These are phyloP conservation scores for Stigmatopora argus DNA, from an alignment of 2,113 vertebrate genomes.

Conservation along the genomic window DNA sequence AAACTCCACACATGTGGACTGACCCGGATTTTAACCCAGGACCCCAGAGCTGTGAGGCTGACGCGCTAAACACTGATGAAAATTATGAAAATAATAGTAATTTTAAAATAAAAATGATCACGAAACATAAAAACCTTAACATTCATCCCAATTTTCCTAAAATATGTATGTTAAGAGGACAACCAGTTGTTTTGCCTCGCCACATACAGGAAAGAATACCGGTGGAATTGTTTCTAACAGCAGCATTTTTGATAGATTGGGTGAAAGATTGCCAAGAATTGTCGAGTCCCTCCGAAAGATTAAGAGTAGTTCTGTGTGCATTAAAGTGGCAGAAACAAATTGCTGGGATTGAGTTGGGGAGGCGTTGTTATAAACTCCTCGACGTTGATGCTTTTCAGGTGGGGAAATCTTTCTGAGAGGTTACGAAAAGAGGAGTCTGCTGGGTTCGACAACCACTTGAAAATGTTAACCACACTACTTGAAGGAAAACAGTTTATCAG, in stretches of 20 bases:
- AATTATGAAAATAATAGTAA: too few relatives aligned
- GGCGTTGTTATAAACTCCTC: constrained; percentile 49
- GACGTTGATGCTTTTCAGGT: constrained; percentile 45
- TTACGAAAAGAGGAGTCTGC: constrained; percentile 20
- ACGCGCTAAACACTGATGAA: too few relatives aligned
- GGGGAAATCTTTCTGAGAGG: constrained; percentile 21
- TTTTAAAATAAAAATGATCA: too few relatives aligned
- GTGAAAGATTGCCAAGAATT: constrained; percentile 43
- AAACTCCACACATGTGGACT: too few relatives aligned
- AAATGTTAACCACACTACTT: constrained; percentile 13
- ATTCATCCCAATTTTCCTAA: neutral
- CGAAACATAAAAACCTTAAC: too few relatives aligned
- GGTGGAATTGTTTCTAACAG: constrained; percentile 43
- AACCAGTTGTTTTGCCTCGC: neutral
- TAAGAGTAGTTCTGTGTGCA: constrained; percentile 47
- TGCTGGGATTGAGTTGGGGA: constrained; percentile 36
- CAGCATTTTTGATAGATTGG: constrained; percentile 55
- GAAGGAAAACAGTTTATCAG: neutral
- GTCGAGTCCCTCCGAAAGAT: constrained; percentile 50
- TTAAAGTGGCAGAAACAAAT: constrained; percentile 64
- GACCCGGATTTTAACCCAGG: too few relatives aligned
- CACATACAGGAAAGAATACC: constrained; percentile 23
- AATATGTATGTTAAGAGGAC: neutral
- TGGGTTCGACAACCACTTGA: constrained; percentile 15
- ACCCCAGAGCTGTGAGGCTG: too few relatives aligned